Conservation (phyloP, 2,888 invertebrate species). For the Netelia virgata region DNA sequence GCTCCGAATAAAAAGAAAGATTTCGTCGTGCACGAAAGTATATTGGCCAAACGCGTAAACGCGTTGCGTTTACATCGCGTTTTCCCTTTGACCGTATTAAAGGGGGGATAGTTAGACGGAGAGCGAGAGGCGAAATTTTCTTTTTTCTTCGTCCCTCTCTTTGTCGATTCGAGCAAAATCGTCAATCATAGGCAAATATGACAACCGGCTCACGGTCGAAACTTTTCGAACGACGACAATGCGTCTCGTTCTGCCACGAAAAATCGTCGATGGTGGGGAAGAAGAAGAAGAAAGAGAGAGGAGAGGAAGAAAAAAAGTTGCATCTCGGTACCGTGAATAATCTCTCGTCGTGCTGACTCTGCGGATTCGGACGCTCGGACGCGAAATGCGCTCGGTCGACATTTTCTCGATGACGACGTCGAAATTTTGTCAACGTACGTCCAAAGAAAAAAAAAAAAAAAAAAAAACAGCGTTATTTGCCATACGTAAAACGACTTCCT, state of each 20-base stretch:
- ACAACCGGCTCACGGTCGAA: conserved; percentile 80
- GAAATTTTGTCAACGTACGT: conserved; percentile 43
- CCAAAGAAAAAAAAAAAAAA: too few relatives aligned
- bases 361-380: conserved; percentile 80
- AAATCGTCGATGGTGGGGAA: background rate
- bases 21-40: conserved; percentile 31
- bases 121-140: conserved; percentile 5
- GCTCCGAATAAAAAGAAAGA: conserved; percentile 67
- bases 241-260: conserved; percentile 4
- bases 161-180: conserved; percentile 74
- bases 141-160: conserved; percentile 51
- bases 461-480: background rate
- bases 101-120: background rate
- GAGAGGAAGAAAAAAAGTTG: conserved; percentile 32
- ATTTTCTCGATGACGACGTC: conserved; percentile 36
- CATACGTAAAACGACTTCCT: background rate
- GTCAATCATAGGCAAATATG: conserved; percentile 85
- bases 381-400: conserved; percentile 41
- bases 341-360: conserved; percentile 81
- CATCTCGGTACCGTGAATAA: conserved; percentile 83
- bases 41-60: conserved; percentile 62
- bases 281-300: background rate
- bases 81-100: conserved; percentile 74
- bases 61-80: conserved; percentile 58
- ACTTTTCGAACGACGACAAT: conserved; percentile 66